phyloP scores from a whole-genome alignment of 2,888 invertebrate genomes.

The Barypeithes pellucidus region DNA sequence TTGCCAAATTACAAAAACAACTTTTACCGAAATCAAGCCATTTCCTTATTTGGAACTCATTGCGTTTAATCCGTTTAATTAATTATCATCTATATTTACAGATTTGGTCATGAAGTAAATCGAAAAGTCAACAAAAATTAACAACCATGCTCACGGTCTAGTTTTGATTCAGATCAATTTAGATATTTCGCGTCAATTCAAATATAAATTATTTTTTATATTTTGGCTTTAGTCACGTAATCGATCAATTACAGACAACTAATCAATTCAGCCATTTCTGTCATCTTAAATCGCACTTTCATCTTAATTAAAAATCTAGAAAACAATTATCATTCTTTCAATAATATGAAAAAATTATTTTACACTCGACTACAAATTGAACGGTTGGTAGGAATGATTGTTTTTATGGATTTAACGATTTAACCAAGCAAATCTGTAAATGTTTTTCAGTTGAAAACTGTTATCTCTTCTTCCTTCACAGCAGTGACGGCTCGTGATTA shows the following conservation, averaged over 20 bases:
- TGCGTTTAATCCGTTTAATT: background rate
- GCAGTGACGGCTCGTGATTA: too few species aligned
- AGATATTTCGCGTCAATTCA: background rate
- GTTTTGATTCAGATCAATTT: slow-evolving; percentile 4
- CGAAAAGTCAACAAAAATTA: slow-evolving; percentile 10
- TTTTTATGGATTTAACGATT: slow-evolving; percentile 27
- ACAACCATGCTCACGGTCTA: background rate
- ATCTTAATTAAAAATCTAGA: slow-evolving; percentile 37
- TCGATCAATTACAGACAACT: slow-evolving; percentile 21
- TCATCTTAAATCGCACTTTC: background rate
- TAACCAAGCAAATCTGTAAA: slow-evolving; percentile 40
- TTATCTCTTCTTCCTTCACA: background rate
- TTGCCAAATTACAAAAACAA: background rate
- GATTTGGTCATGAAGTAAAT: slow-evolving; percentile 10
- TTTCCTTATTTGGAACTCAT: background rate
- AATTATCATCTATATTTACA: background rate
- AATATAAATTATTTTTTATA: background rate
- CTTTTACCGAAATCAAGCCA: background rate
- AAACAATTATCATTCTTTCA: slow-evolving; percentile 29
- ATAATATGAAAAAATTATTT: slow-evolving; percentile 29
- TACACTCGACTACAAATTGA: slow-evolving; percentile 38
- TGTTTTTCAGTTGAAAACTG: slow-evolving; percentile 25
- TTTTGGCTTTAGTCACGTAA: background rate
- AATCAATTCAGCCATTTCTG: slow-evolving; percentile 22
- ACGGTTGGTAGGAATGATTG: slow-evolving; percentile 16